Base-by-base conservation (phyloP, 2,888 invertebrate species). In the Chalcis sispes region DNA sequence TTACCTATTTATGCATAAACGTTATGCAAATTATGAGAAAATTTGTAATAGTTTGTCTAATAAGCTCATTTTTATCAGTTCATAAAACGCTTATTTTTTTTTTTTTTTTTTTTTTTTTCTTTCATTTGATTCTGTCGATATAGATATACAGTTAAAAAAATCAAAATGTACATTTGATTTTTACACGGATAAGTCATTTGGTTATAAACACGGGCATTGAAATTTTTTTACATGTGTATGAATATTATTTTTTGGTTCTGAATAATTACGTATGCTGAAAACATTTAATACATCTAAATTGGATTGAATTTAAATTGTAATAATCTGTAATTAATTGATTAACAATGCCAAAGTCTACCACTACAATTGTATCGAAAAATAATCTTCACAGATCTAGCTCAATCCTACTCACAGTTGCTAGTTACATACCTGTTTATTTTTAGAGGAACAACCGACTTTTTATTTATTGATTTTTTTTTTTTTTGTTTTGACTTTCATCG, bases 301-400 rank as follows among this genome's bases (percentile, higher is more conserved):
- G 32, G 18, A 27, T 65, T 54, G 48, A 46, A 46, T 71, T 25
- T 50, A 42, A 64, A 23, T 54, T 29, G 29, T n/a, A 25, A 36
- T 25, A 65, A 46, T 48, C 29, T 58, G 20, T 50, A 48, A 62
- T 74, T 40, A 59, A 46, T 46, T 23, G 10, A 29, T 36, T 20
- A 52, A n/a, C 27, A 20, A 42, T 25, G 66, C 52, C 65, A 61
- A 71, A 56, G 46, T 65, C 67, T 50, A 72, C 36, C 62, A 64
- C 40, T 72, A 76, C 32, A 62, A 42, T 72, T 50, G 72, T 75
- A 77, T 77, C 74, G 69, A 77, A 77, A 77, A 77, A 77, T 77
- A 77, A 75, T 67, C 64, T 67, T 67, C 40, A 42, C 32, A 70
- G 42, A 71, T 65, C 62, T 74, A 72, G n/a, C 50, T 67, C 54